These are phyloP conservation scores for Lacerta bilineata DNA, from an alignment of 2,797 vertebrate genomes.

Conservation along the genomic window DNA sequence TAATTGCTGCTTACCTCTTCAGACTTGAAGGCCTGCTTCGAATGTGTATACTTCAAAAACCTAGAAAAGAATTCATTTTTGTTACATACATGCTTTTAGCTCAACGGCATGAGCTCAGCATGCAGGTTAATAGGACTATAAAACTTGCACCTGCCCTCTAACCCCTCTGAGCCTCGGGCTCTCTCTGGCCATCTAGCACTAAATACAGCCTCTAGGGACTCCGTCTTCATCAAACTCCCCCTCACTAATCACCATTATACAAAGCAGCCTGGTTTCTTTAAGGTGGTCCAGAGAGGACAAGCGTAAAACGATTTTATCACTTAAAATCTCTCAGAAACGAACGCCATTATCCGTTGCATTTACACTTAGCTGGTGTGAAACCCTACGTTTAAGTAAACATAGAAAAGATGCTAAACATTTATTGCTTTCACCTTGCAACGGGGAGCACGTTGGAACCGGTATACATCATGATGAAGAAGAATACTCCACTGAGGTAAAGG, in stretches of 20 bases:
- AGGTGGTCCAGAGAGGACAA: too few species aligned
- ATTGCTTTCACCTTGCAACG: constrained; percentile 89
- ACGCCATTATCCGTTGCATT: not conserved
- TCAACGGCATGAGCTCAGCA: not conserved
- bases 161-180: not conserved
- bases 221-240: not conserved
- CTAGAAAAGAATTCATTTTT: constrained; percentile 75
- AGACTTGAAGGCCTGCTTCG: constrained; percentile 98
- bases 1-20: constrained; percentile 89
- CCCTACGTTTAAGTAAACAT: not conserved
- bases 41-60: constrained; percentile 97
- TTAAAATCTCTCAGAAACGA: not conserved
- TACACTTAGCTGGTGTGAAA: not conserved
- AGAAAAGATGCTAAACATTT: not conserved
- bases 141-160: not conserved
- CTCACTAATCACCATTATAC: not conserved
- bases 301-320: not conserved
- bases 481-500: constrained; percentile 95
- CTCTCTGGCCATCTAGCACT: not conserved
- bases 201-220: not conserved
- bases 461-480: constrained; percentile 99
- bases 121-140: not conserved
- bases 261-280: not conserved
- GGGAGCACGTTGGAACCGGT: constrained; percentile 98
- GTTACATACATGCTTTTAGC: constrained; percentile 37